Percentiles rank a stretch among this genome's conserved stretches.
phyloP scores from a whole-genome alignment of 2,888 invertebrate genomes.

The Mycalesis mineus region DNA sequence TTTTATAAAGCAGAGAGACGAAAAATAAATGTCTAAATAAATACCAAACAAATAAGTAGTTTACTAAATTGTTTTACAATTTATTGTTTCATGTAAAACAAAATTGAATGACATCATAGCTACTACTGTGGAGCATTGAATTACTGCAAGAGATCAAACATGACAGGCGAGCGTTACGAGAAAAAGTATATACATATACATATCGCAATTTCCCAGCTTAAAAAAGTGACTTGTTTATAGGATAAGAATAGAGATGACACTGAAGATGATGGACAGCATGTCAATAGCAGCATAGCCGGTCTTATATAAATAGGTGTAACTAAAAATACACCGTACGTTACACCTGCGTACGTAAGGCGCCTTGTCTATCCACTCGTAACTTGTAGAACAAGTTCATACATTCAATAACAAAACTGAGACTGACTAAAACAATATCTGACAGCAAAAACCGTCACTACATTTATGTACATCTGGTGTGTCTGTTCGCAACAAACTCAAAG shows the following conservation, averaged over 20 bases:
- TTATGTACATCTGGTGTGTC: no score
- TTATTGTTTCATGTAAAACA: constrained; percentile 8
- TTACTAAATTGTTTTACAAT: not conserved
- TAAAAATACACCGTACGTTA: constrained; percentile 69
- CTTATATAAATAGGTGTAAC: constrained; percentile 66
- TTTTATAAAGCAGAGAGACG: no score
- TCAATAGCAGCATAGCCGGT: constrained; percentile 56
- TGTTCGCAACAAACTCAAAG: no score
- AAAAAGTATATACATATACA: constrained; percentile 21
- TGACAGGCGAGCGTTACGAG: constrained; percentile 1
- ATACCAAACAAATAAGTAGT: not conserved
- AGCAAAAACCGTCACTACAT: not conserved
- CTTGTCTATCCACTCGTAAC: constrained; percentile 12
- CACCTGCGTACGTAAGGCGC: constrained; percentile 45
- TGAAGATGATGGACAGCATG: constrained; percentile 55
- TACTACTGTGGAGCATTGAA: constrained; percentile 12
- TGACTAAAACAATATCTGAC: not conserved
- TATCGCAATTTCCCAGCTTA: constrained; percentile 16
- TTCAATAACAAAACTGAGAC: not conserved
- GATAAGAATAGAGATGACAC: constrained; percentile 35
- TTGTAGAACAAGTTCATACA: constrained; percentile 13
- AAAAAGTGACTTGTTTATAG: constrained; percentile 28
- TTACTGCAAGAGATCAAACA: not conserved
- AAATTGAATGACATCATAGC: constrained; percentile 4
- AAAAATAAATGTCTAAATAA: not conserved